Base-by-base conservation (phyloP, 2,113 vertebrate genomes). In the Amblyopsis rosae region DNA sequence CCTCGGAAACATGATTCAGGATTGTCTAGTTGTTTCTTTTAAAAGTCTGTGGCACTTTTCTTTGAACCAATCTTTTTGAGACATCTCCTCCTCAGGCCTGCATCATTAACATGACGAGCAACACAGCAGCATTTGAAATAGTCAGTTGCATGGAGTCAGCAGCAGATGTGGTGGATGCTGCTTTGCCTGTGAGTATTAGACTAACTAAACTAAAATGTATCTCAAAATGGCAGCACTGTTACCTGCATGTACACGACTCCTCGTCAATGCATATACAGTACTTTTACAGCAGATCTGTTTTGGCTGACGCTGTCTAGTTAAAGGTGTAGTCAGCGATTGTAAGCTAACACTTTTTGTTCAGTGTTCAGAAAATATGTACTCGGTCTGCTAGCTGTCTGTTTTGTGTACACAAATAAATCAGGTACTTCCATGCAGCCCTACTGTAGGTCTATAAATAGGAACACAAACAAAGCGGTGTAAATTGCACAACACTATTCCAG, bases 61-160 rank as follows among this genome's bases (percentile, higher is more conserved):
- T 11, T 11, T 32, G 17, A 9, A 13, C 12, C 26, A 26, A 11
- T 7, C 51, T 50, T 60, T 11, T 3, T 63, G 32, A 58, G 60
- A 10, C 65, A 0, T 15, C 64, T 49, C 66, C 67, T 26, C 0
- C 1, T 45, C 51, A 98, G 96, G 84, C 95, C 69, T 98, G 96
- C 46, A 56, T 97, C 64, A 82, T 95, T 74, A 65, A 95, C 15
- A 47, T 83, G n/a, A 83, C 91, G 0, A 7, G 61, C 17, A 11
- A 81, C 35, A 10, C 87, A 3, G 12, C 87, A 3, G 65, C 51
- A 0, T 88, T 97, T 72, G 59, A 88, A 0, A 57, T 94, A 50
- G 90, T 97, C 76, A 78, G 91, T 88, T 98, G 96, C 87, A 83
- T 98, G 89, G 95, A 96, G 85, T 91, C 93, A 0, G 70, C 93